A percentile compares a stretch with the other conserved stretches of the same genome.
Conservation (phyloP, 2,113 vertebrate species). For the Odontesthes bonariensis region DNA sequence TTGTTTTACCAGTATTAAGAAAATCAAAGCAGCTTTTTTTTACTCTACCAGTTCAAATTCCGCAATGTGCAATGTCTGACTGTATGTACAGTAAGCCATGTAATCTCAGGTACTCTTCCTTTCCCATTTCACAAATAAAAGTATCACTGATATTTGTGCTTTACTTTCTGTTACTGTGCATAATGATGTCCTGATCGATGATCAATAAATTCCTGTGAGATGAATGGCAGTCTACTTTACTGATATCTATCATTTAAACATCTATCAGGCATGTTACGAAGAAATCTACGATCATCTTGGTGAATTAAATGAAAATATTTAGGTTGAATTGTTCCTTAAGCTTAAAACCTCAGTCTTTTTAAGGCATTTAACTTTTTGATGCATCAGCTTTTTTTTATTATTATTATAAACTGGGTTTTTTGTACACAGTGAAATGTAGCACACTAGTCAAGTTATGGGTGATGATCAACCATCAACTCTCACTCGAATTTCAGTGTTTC, state of each 20-base stretch:
- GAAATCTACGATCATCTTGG: background rate
- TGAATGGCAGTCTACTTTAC: background rate
- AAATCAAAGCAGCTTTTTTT: conserved; percentile 18
- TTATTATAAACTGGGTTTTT: no score
- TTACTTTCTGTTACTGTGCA: background rate
- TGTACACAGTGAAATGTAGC: no score
- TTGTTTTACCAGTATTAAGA: conserved; percentile 25
- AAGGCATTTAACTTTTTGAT: no score
- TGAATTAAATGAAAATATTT: background rate
- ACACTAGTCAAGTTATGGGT: background rate
- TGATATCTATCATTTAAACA: background rate
- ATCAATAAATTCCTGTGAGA: background rate
- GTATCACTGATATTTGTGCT: conserved; percentile 11
- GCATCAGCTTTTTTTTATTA: no score
- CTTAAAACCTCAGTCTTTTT: no score
- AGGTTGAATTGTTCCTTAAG: no score
- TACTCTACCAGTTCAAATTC: conserved; percentile 26
- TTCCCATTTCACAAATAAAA: conserved; percentile 35
- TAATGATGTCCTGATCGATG: background rate
- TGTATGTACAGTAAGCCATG: conserved; percentile 37
- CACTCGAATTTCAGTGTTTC: background rate
- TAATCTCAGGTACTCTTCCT: conserved; percentile 62
- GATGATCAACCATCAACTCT: conserved; percentile 12
- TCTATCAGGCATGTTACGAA: background rate
- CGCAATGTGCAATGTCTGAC: conserved; percentile 47